phyloP scores from a whole-genome alignment of 23 tunicate genomes.

The Trididemnum miniatum region DNA sequence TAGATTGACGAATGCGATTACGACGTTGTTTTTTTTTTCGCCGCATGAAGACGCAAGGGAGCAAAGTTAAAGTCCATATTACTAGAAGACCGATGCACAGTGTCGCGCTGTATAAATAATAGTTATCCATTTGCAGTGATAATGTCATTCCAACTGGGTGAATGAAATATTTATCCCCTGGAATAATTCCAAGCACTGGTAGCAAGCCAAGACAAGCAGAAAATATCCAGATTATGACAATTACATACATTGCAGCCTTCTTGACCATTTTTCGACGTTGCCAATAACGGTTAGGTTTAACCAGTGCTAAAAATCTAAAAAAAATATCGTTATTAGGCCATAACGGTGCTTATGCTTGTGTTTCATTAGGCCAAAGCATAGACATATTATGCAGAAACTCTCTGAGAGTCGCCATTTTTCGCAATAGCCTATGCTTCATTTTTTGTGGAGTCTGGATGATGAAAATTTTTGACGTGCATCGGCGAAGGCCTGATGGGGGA shows the following conservation, averaged over 20 bases:
- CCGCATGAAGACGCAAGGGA: not conserved
- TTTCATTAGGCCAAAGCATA: too few species aligned
- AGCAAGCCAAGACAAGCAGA: conserved; percentile 18
- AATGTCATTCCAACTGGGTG: conserved; percentile 44
- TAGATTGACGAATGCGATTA: not conserved
- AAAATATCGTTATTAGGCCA: not conserved
- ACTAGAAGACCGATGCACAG: not conserved
- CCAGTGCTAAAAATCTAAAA: conserved; percentile 29
- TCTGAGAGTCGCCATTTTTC: too few species aligned
- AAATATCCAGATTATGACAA: conserved; percentile 5
- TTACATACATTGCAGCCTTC: not conserved
- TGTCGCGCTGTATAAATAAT: conserved; percentile 10
- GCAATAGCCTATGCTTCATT: not conserved
- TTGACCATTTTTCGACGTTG: not conserved
- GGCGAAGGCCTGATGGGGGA: too few species aligned
- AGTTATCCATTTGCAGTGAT: conserved; percentile 34
- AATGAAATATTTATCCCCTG: conserved; percentile 19
- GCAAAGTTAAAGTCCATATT: conserved; percentile 21
- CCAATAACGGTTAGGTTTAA: conserved; percentile 17
- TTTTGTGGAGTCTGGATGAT: too few species aligned
- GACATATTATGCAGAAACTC: too few species aligned
- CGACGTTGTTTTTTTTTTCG: not conserved
- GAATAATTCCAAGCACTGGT: conserved; percentile 22
- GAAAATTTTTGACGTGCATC: too few species aligned
- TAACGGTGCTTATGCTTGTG: too few species aligned